Conservation (phyloP, 2,888 invertebrate species). For the Beris chalybata region DNA sequence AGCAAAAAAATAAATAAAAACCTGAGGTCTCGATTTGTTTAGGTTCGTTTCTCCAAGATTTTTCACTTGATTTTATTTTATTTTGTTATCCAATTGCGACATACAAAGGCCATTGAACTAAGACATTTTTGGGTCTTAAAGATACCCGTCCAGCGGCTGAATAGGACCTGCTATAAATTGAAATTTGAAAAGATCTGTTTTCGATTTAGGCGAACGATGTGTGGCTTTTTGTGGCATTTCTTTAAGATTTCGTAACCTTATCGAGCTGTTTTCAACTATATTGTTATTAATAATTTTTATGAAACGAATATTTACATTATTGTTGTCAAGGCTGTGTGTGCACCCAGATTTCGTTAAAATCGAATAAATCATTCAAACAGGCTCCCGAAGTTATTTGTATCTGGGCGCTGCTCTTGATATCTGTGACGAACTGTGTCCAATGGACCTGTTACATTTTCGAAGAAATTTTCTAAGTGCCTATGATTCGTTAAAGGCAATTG, state of each 20-base stretch:
- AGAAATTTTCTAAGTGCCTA: too few species aligned
- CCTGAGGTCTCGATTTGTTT: constrained; percentile 43
- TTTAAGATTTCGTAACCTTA: not conserved
- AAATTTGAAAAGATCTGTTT: not conserved
- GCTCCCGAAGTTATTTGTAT: too few species aligned
- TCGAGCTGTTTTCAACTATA: constrained; percentile 8
- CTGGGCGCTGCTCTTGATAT: too few species aligned
- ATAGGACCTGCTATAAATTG: constrained; percentile 13
- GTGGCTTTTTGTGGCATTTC: not conserved
- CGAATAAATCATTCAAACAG: too few species aligned
- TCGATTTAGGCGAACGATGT: constrained; percentile 1
- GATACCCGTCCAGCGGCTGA: not conserved
- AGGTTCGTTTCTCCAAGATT: constrained; percentile 1
- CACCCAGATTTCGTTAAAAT: too few species aligned
- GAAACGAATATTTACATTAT: not conserved
- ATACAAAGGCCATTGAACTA: constrained; percentile 17
- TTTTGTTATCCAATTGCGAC: constrained; percentile 12
- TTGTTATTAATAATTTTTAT: constrained; percentile 16
- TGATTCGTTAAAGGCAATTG: too few species aligned
- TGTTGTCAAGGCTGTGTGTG: constrained; percentile 9
- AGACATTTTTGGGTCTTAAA: constrained; percentile 5
- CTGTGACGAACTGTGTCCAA: too few species aligned
- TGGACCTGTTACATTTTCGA: too few species aligned
- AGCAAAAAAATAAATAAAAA: constrained; percentile 32
- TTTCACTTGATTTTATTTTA: constrained; percentile 4